These are phyloP conservation scores for Diplodus puntazzo DNA, from an alignment of 2,797 vertebrate genomes.

Conservation along the genomic window DNA sequence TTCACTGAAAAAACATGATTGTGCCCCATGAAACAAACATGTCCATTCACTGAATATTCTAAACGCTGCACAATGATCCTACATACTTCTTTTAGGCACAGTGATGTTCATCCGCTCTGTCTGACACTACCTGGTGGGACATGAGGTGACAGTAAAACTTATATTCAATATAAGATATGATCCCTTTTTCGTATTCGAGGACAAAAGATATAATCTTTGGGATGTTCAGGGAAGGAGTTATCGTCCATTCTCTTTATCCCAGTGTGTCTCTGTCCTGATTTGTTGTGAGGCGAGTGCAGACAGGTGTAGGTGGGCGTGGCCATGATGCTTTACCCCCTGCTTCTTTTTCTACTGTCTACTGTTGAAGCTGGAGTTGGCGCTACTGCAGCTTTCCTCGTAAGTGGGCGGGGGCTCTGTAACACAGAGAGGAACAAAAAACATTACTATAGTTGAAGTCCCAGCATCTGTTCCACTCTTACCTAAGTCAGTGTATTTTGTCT, in stretches of 20 bases:
- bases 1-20: not conserved
- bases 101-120: conserved; percentile 59
- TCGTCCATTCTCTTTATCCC: conserved; percentile 40
- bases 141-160: conserved; percentile 49
- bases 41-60: conserved; percentile 35
- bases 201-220: conserved; percentile 54
- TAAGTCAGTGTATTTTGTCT: not conserved
- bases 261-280: conserved; percentile 49
- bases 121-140: conserved; percentile 47
- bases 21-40: conserved; percentile 4
- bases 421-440: conserved; percentile 37
- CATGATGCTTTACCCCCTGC: conserved; percentile 17
- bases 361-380: conserved; percentile 85
- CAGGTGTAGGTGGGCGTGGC: conserved; percentile 35
- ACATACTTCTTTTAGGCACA: conserved; percentile 74
- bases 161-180: conserved; percentile 55
- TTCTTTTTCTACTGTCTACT: conserved; percentile 75
- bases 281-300: conserved; percentile 44
- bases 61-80: conserved; percentile 38
- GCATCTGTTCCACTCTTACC: not conserved
- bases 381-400: conserved; percentile 97
- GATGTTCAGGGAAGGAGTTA: conserved; percentile 3
- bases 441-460: not conserved
- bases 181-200: conserved; percentile 59
- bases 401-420: conserved; percentile 93